These are phyloP conservation scores for Gallinago jamesoni DNA, from an alignment of 2,113 vertebrate species.

Conservation along the genomic window DNA sequence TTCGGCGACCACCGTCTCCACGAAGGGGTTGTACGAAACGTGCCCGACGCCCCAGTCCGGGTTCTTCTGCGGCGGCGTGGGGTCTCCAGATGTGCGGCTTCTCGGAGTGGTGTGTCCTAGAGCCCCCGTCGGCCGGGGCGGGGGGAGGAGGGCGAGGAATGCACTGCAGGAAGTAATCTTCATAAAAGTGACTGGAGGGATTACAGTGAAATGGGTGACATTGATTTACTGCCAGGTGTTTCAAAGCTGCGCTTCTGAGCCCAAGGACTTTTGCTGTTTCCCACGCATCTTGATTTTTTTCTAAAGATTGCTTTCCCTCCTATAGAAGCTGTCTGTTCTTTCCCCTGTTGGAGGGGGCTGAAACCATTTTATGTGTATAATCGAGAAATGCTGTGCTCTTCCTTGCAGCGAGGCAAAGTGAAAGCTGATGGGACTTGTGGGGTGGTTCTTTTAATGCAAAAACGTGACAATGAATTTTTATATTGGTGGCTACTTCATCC, in stretches of 20 bases:
- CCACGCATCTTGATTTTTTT: background rate
- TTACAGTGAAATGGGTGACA: slow-evolving; percentile 39
- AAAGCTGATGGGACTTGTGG: background rate
- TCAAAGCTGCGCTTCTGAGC: background rate
- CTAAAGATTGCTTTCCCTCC: background rate
- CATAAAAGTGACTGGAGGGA: slow-evolving; percentile 50
- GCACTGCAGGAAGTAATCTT: slow-evolving; percentile 47
- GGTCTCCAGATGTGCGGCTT: background rate
- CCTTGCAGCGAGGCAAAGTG: slow-evolving; percentile 16
- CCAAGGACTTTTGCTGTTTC: slow-evolving; percentile 25
- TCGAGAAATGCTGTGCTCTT: background rate
- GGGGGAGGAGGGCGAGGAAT: background rate
- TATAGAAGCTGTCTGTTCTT: background rate
- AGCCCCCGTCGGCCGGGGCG: background rate
- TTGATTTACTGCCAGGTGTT: slow-evolving; percentile 62
- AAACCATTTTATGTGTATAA: background rate
- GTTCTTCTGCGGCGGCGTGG: background rate
- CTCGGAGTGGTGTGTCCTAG: background rate
- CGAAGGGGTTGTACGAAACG: background rate
- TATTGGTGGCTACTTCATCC: background rate
- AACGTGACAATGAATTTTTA: background rate
- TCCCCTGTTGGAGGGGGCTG: background rate
- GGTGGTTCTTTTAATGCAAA: background rate
- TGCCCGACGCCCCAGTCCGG: background rate
- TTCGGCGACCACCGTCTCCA: background rate